Percentiles rank a stretch among this genome's conserved stretches.
Conservation (phyloP, 2,888 invertebrate species). For the Perithous albicinctus region DNA sequence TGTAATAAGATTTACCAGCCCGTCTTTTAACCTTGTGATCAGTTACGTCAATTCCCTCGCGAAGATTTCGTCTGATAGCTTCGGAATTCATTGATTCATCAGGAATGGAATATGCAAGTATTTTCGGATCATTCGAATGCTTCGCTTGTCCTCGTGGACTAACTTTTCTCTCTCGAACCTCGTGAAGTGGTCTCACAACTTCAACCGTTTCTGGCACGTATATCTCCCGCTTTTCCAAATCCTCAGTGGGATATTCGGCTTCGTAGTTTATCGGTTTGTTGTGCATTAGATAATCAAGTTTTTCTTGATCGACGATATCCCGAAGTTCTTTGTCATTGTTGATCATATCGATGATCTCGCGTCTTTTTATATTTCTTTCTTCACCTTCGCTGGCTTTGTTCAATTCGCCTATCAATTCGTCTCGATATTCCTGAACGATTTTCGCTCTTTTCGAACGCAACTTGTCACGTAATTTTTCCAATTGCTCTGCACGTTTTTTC, state of each 20-base stretch:
- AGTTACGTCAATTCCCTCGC: neutral
- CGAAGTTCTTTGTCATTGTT: constrained; percentile 57
- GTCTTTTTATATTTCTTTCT: constrained; percentile 62
- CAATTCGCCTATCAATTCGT: constrained; percentile 69
- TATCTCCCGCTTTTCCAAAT: constrained; percentile 15
- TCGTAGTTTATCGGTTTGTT: constrained; percentile 61
- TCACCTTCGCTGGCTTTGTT: constrained; percentile 51
- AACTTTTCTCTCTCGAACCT: constrained; percentile 52
- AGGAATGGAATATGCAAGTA: neutral
- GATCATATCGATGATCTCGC: constrained; percentile 68
- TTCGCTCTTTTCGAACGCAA: constrained; percentile 69
- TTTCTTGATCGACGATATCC: constrained; percentile 65
- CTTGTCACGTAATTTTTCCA: constrained; percentile 69
- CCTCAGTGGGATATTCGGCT: neutral
- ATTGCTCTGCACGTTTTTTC: constrained; percentile 67
- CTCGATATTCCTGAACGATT: constrained; percentile 68
- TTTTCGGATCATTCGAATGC: constrained; percentile 34
- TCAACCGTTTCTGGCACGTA: constrained; percentile 62
- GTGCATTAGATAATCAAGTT: constrained; percentile 66
- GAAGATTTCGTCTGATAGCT: constrained; percentile 22
- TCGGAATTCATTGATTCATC: constrained; percentile 20
- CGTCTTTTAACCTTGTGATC: constrained; percentile 36
- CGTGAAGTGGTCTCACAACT: constrained; percentile 55
- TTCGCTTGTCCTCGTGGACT: constrained; percentile 1
- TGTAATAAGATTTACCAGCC: constrained; percentile 60